Conservation (phyloP, 2,888 invertebrate species). For the Ptilodon capucinus region DNA sequence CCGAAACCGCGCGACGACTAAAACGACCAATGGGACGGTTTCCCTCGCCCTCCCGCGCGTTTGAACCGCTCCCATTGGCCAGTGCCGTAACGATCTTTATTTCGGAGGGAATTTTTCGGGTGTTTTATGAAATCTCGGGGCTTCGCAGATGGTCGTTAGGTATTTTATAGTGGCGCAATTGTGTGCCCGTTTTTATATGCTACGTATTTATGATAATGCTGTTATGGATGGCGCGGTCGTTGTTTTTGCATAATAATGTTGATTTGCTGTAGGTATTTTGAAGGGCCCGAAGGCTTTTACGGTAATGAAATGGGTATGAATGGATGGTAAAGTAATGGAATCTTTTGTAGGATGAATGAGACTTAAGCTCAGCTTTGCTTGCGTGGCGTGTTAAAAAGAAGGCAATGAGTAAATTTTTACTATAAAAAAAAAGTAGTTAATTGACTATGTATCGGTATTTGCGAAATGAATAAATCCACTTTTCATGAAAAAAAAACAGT, state of each 20-base stretch:
- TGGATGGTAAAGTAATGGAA: neutral
- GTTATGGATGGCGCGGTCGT: slow-evolving; percentile 63
- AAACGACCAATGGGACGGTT: slow-evolving; percentile 62
- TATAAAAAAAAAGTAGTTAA: no score
- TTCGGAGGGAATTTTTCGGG: slow-evolving; percentile 75
- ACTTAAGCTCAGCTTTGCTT: no score
- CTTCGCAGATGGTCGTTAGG: slow-evolving; percentile 43
- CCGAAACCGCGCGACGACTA: slow-evolving; percentile 39
- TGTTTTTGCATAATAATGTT: slow-evolving; percentile 72
- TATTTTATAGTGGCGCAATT: slow-evolving; percentile 64
- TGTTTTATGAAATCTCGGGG: slow-evolving; percentile 70
- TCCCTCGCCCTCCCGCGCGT: slow-evolving; percentile 60
- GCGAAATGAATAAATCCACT: no score
- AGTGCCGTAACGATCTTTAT: slow-evolving; percentile 66
- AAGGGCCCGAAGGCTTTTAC: slow-evolving; percentile 21
- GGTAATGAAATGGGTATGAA: neutral
- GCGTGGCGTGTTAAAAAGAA: no score
- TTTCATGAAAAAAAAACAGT: no score
- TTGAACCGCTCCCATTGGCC: slow-evolving; percentile 57
- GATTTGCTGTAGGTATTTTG: slow-evolving; percentile 30
- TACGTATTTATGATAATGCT: slow-evolving; percentile 71
- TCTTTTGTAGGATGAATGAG: no score
- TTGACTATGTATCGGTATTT: no score
- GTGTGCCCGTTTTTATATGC: slow-evolving; percentile 65
- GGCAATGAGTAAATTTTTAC: no score